These are phyloP conservation scores for Helicorthomorpha holstii DNA, from an alignment of 1,140 invertebrate species.

Conservation along the genomic window DNA sequence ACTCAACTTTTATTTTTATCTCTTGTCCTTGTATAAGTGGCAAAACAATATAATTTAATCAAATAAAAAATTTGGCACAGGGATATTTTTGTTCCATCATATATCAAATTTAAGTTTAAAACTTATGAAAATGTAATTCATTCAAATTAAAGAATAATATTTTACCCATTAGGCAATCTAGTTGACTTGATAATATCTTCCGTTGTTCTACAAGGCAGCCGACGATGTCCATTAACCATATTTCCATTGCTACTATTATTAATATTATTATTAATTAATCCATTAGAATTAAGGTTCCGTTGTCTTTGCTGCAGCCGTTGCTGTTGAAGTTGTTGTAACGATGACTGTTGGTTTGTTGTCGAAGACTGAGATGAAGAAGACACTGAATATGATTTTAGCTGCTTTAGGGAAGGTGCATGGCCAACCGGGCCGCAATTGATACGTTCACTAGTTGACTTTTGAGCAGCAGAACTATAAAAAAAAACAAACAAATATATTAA, in stretches of 20 bases:
- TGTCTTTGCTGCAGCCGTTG: no score
- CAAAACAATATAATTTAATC: no score
- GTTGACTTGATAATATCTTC: constrained; percentile 48
- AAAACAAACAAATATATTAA: not conserved
- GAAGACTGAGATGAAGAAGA: not conserved
- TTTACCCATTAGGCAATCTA: constrained; percentile 47
- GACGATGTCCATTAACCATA: constrained; percentile 32
- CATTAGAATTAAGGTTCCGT: no score
- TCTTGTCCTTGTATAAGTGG: no score
- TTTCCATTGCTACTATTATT: no score
- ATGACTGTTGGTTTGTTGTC: no score
- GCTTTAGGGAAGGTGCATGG: constrained; percentile 25
- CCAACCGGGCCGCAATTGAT: constrained; percentile 16
- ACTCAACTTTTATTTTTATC: no score
- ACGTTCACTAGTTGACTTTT: not conserved
- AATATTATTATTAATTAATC: no score
- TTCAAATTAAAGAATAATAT: constrained; percentile 3
- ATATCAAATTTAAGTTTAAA: no score
- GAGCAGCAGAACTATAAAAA: not conserved
- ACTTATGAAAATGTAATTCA: constrained; percentile 4
- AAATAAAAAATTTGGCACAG: no score
- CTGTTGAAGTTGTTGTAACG: no score
- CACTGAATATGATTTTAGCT: constrained; percentile 13
- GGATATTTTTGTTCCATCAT: no score
- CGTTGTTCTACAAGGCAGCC: constrained; percentile 40